Evolutionary conservation across 2,888 invertebrate species (phyloP), one percentile per base, ranked within the genome.

Genomic region (Prenolepis imparis): DNA sequence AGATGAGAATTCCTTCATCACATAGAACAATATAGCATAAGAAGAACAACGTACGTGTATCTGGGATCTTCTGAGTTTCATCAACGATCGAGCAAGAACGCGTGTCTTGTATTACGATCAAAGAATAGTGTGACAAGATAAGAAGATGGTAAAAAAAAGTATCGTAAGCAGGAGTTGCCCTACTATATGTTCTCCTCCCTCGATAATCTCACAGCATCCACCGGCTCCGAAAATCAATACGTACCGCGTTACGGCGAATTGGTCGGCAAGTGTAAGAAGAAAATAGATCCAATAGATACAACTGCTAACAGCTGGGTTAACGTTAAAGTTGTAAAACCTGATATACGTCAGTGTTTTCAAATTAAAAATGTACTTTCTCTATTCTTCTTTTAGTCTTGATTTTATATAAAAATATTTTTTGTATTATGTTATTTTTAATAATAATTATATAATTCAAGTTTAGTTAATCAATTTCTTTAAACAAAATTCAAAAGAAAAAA

Each of bases 141-240:
- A 36, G 70, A 75, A 73, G 70, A 64, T 11, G 57, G n/a, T 18
- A 64, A 44, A 44, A 75, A 73, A 82, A 52, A 57, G 18, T 28
- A 55, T 15, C 18, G 41, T 6, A 36, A 36, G 55, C 61, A 41
- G 24, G 9, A 44, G 24, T 64, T 68, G 21, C 12, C 24, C 48
- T 39, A 52, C 52, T 52, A 57, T 52, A 57, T 39, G 24, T 83
- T 74, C 21, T 36, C 39, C 52, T 39, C 48, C 59, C 24, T 52
- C 41, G 84, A 67, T 86, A 86, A 87, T 89, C 86, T 88, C 89
- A 83, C 90, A 91, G 90, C 88, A 90, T 90, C 90, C 89, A 84
- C 84, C 70, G 57, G 48, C 44, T 88, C 89, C 82, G 86, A 84
- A 90, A 91, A 92, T 92, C 92, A 92, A 92, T 92, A 92, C 90